Percentiles rank a stretch among this genome's conserved stretches.
phyloP scores from a whole-genome alignment of 2,113 vertebrate genomes.

The Uria aalge region DNA sequence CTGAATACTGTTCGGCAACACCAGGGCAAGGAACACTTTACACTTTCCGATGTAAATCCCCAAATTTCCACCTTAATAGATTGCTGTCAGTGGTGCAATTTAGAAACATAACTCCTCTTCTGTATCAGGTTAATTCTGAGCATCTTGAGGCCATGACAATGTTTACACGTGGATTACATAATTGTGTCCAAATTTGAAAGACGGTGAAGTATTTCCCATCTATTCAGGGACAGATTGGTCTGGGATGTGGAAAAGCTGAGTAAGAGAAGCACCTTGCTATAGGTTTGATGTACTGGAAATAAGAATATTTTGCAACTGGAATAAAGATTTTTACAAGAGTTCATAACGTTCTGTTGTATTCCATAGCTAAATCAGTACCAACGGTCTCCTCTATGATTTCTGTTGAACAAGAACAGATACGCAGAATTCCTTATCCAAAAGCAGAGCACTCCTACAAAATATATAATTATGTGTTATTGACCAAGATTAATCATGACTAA shows the following conservation, averaged over 20 bases:
- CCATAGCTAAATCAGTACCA: background rate
- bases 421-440: background rate
- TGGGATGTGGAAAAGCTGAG: background rate
- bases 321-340: background rate
- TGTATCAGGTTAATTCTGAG: background rate
- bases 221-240: background rate
- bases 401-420: background rate
- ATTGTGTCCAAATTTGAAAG: background rate
- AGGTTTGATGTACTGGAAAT: background rate
- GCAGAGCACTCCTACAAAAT: background rate
- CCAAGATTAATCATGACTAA: background rate
- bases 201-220: background rate
- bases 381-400: background rate
- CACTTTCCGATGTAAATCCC: background rate
- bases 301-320: background rate
- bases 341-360: background rate
- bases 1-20: background rate
- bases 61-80: background rate
- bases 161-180: background rate
- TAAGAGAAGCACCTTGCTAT: background rate
- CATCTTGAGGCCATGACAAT: background rate
- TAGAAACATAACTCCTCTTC: background rate
- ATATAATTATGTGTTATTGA: background rate
- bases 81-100: background rate
- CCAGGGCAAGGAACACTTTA: background rate